phyloP scores from a whole-genome alignment of 1,140 invertebrate genomes.

The Lanistes nyassanus region DNA sequence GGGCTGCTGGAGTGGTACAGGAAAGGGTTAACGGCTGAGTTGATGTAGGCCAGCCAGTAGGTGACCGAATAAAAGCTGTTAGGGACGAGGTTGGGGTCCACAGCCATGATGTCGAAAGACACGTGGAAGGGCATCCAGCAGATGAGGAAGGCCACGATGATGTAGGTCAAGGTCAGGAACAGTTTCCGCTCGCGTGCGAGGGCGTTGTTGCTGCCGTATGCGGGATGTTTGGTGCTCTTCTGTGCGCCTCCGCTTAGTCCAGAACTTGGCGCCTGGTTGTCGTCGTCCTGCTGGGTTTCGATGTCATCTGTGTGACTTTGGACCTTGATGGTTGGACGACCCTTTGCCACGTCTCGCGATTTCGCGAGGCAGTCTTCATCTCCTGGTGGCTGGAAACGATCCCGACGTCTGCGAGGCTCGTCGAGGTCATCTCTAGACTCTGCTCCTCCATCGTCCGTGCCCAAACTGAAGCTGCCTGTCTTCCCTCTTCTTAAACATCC shows the following conservation, averaged over 20 bases:
- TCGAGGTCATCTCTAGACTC: too few relatives aligned
- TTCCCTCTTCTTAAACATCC: too few relatives aligned
- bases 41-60: conserved; percentile 62
- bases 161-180: conserved; percentile 57
- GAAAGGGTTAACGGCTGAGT: conserved; percentile 62
- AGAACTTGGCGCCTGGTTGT: not conserved
- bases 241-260: not conserved
- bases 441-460: too few relatives aligned
- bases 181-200: conserved; percentile 37
- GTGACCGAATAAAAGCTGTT: conserved; percentile 39
- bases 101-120: conserved; percentile 54
- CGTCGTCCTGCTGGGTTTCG: not conserved
- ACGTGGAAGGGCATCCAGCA: conserved; percentile 62
- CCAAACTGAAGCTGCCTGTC: too few relatives aligned
- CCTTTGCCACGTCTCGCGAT: not conserved
- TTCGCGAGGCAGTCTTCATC: not conserved
- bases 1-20: conserved; percentile 61
- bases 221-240: not conserved
- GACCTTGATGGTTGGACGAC: not conserved
- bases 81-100: conserved; percentile 44
- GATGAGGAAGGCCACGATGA: conserved; percentile 54
- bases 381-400: too few relatives aligned
- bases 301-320: not conserved
- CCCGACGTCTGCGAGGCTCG: too few relatives aligned
- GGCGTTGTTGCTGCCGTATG: not conserved